Conservation (phyloP, 2,797 vertebrate genomes). For the Falco concolor region DNA sequence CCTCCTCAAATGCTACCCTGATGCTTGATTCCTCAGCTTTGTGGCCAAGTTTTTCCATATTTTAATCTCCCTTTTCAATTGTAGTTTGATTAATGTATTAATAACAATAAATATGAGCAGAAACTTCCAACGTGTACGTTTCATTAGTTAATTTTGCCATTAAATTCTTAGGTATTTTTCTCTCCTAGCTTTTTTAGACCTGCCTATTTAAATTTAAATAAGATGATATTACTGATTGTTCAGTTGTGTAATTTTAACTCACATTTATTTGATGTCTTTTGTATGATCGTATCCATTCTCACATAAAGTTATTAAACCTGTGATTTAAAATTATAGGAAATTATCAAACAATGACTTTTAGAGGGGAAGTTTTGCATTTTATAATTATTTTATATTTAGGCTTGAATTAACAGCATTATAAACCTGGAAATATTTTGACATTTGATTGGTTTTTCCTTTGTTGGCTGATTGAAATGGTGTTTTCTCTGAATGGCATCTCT, state of each 20-base stretch:
- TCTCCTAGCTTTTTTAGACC: neutral
- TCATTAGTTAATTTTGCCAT: neutral
- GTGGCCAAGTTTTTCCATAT: neutral
- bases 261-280: neutral
- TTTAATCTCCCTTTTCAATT: neutral
- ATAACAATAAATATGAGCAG: neutral
- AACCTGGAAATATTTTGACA: slow-evolving; percentile 22
- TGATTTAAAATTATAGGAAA: slow-evolving; percentile 10
- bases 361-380: neutral
- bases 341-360: neutral
- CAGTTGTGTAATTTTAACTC: neutral
- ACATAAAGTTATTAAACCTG: neutral
- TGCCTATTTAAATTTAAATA: neutral
- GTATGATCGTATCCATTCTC: neutral
- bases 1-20: neutral
- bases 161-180: neutral
- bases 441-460: neutral
- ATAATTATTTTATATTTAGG: neutral
- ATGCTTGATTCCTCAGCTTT: neutral
- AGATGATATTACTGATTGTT: neutral
- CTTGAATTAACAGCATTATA: neutral
- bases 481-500: neutral
- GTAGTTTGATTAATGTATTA: neutral
- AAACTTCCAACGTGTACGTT: neutral
- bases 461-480: neutral